phyloP scores from a whole-genome alignment of 2,113 vertebrate genomes.

The Saguinus imperator region DNA sequence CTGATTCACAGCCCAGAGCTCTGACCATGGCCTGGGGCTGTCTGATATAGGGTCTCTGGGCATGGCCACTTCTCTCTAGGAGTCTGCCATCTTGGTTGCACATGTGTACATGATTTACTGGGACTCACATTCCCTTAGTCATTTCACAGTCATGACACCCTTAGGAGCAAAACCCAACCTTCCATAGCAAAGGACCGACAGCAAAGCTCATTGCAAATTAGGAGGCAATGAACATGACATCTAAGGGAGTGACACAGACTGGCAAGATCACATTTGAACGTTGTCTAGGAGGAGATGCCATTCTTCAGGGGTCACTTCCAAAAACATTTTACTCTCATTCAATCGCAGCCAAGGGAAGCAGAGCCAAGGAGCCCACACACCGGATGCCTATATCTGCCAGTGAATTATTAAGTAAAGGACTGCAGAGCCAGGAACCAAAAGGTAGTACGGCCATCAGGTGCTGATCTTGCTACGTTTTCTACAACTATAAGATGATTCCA shows the following conservation, averaged over 20 bases:
- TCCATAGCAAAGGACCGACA: background rate
- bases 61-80: background rate
- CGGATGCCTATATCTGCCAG: background rate
- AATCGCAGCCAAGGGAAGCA: background rate
- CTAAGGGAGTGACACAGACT: background rate
- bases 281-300: background rate
- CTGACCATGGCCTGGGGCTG: background rate
- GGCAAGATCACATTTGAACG: background rate
- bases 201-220: background rate
- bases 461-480: background rate
- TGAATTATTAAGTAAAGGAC: background rate
- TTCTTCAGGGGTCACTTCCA: background rate
- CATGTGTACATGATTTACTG: background rate
- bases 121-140: background rate
- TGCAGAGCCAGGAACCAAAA: background rate
- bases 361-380: background rate
- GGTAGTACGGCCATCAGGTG: background rate
- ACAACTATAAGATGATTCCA: background rate
- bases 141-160: background rate
- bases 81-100: background rate
- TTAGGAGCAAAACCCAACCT: background rate
- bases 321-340: slow-evolving; percentile 41
- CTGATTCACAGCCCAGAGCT: background rate
- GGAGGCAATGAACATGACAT: background rate
- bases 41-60: background rate